A percentile compares a stretch with the other conserved stretches of the same genome.
Conservation (phyloP, 2,113 vertebrate species). For the Lichenostomus cassidix region DNA sequence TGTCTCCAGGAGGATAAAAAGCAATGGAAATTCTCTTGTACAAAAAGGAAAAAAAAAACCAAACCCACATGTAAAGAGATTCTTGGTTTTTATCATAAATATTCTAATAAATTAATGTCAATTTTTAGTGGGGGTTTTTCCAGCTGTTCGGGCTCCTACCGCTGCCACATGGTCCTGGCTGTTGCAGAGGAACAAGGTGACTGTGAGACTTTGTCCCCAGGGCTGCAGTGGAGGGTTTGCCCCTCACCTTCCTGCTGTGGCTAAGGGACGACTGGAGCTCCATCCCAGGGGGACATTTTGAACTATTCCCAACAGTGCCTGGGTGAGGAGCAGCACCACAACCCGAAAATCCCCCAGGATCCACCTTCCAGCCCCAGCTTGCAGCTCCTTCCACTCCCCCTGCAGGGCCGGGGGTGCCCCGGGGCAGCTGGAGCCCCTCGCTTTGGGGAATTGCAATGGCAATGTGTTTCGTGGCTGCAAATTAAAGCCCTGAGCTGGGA, state of each 20-base stretch:
- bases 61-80: conserved; percentile 65
- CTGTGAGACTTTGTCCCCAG: accelerated
- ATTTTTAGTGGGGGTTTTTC: conserved; percentile 67
- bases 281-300: accelerated
- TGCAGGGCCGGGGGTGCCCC: not conserved
- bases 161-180: accelerated
- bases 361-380: not conserved
- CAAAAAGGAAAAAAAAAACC: not conserved
- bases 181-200: not conserved
- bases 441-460: not conserved
- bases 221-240: not conserved
- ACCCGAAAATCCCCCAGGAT: not conserved
- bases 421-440: not conserved
- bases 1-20: conserved; percentile 58
- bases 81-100: conserved; percentile 77
- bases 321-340: not conserved
- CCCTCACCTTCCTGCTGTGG: accelerated
- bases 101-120: conserved; percentile 81
- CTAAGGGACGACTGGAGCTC: not conserved
- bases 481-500: not conserved
- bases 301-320: not conserved
- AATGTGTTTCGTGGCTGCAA: not conserved
- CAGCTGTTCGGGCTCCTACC: not conserved
- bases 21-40: conserved; percentile 61
- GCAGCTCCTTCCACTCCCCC: not conserved